phyloP scores from a whole-genome alignment of 2,113 vertebrate species.

The Etheostoma cragini region DNA sequence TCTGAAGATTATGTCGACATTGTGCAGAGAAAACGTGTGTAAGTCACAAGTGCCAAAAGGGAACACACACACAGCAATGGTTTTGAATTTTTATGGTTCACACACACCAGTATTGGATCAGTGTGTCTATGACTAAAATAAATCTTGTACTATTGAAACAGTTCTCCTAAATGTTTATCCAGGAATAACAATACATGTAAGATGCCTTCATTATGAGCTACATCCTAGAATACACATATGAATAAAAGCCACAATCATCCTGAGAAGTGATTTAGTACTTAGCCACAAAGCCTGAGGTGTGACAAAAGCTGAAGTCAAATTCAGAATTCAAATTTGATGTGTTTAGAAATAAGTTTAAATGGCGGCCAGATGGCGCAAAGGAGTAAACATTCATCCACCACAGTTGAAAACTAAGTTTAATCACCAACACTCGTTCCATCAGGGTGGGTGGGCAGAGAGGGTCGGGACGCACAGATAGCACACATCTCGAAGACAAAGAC shows the following conservation, averaged over 20 bases:
- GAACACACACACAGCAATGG: background rate
- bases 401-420: slow-evolving; percentile 30
- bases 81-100: slow-evolving; percentile 25
- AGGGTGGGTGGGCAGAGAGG: background rate
- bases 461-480: slow-evolving; percentile 1
- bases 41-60: slow-evolving; percentile 78
- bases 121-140: slow-evolving; percentile 7
- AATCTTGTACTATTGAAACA: background rate
- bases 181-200: background rate
- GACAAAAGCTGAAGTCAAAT: slow-evolving; percentile 5
- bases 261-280: slow-evolving; percentile 10
- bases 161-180: slow-evolving; percentile 6
- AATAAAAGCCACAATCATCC: background rate
- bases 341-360: slow-evolving; percentile 42
- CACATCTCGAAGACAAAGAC: background rate
- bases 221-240: background rate
- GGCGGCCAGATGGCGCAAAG: slow-evolving; percentile 18
- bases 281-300: background rate
- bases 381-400: slow-evolving; percentile 21
- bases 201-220: background rate
- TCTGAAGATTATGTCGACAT: slow-evolving; percentile 98
- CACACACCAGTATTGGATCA: slow-evolving; percentile 6
- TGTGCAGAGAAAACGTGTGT: slow-evolving; percentile 95
- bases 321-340: slow-evolving; percentile 6
- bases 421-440: background rate